Evolutionary conservation across 2,888 invertebrate species (phyloP).

Genomic region (Scrobipalpa atriplicella): DNA sequence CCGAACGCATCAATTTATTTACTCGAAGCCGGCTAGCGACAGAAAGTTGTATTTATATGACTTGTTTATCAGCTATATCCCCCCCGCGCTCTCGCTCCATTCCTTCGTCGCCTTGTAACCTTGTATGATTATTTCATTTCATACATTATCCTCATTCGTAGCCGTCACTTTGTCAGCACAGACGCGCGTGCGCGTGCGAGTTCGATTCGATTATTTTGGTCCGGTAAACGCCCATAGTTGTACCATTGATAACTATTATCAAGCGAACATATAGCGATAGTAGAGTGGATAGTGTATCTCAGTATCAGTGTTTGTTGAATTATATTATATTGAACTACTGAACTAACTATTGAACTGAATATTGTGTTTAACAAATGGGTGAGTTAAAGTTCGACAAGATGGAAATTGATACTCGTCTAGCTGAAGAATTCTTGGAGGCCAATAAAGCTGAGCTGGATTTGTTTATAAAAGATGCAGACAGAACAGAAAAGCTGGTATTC

Average conservation of each 20-base stretch:
- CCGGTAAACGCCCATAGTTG: neutral
- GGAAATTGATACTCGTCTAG: conserved; percentile 2
- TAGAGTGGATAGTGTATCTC: neutral
- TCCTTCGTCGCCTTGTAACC: neutral
- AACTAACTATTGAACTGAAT: neutral
- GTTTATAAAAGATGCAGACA: too few species aligned
- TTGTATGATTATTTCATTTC: too few species aligned
- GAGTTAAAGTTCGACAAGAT: conserved; percentile 18
- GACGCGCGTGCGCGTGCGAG: neutral
- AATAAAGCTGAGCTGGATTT: neutral
- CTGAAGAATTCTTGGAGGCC: neutral
- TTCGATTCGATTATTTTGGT: neutral
- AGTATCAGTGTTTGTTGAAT: too few species aligned
- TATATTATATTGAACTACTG: too few species aligned
- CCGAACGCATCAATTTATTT: too few species aligned
- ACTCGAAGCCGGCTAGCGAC: neutral
- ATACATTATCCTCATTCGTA: neutral
- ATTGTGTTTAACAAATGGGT: conserved; percentile 12
- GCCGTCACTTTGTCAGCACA: neutral
- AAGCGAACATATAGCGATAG: neutral
- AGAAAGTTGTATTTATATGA: neutral
- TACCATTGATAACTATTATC: neutral
- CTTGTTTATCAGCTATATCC: neutral
- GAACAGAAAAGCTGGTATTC: too few species aligned
- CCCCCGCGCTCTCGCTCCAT: neutral